Evolutionary conservation across 2,797 vertebrate genomes (phyloP).

Genomic region (Danio jaintianensis): DNA sequence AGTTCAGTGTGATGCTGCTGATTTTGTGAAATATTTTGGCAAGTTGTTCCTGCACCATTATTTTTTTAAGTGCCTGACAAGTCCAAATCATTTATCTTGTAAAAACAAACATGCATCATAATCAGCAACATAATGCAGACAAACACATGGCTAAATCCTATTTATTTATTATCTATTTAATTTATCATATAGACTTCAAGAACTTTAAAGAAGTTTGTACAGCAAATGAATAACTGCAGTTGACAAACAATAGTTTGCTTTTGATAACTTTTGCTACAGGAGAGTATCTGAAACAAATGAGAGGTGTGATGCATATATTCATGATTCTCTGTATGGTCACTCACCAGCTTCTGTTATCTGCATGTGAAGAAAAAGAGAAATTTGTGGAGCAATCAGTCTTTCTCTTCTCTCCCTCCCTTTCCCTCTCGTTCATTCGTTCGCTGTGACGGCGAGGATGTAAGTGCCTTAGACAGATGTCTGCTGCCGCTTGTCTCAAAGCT

Average conservation of each 20-base stretch:
- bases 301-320: constrained; percentile 4
- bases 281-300: neutral
- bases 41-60: no score
- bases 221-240: neutral
- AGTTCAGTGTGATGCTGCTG: no score
- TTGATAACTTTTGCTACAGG: neutral
- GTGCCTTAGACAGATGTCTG: constrained; percentile 81
- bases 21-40: no score
- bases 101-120: no score
- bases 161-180: no score
- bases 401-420: constrained; percentile 51
- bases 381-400: constrained; percentile 77
- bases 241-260: neutral
- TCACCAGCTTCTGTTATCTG: constrained; percentile 48
- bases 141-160: no score
- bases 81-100: neutral
- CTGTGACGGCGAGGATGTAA: constrained; percentile 71
- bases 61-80: neutral
- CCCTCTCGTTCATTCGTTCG: constrained; percentile 50
- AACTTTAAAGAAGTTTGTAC: neutral
- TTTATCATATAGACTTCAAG: neutral
- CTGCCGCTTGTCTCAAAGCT: constrained; percentile 79
- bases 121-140: no score
- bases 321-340: constrained; percentile 29
- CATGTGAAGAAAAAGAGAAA: constrained; percentile 66